These are phyloP conservation scores for Rousettus madagascariensis DNA, from an alignment of 2,797 vertebrate species.

Conservation along the genomic window DNA sequence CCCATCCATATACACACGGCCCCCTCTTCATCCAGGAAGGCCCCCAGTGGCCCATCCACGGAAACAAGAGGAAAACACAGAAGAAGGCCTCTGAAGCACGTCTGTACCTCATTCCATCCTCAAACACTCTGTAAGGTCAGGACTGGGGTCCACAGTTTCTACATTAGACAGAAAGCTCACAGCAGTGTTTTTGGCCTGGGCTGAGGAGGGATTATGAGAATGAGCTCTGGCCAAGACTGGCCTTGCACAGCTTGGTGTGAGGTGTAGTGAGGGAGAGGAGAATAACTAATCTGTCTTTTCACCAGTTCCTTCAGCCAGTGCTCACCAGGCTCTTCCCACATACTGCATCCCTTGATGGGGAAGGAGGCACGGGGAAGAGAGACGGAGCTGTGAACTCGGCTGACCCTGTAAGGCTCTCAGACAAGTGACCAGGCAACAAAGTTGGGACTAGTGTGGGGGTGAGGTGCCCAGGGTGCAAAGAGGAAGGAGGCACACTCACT, in stretches of 20 bases:
- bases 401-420: not conserved
- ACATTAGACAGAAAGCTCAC: not conserved
- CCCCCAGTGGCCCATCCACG: accelerated
- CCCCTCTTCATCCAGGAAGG: not conserved
- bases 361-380: not conserved
- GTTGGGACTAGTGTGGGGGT: not conserved
- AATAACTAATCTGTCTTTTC: not conserved
- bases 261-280: not conserved
- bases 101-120: not conserved
- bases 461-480: too few relatives aligned
- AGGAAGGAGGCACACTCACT: not conserved
- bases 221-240: not conserved
- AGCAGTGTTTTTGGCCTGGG: not conserved
- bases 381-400: not conserved
- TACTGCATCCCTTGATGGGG: too few relatives aligned
- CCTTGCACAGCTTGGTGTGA: not conserved
- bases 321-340: not conserved
- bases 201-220: not conserved
- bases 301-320: accelerated
- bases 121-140: not conserved
- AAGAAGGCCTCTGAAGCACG: too few relatives aligned
- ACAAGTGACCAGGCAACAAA: not conserved
- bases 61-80: not conserved
- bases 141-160: not conserved
- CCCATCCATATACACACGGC: too few relatives aligned